phyloP scores from a whole-genome alignment of 37 sponge, comb jelly and placozoan genomes.

The Eunapius fragilis region DNA sequence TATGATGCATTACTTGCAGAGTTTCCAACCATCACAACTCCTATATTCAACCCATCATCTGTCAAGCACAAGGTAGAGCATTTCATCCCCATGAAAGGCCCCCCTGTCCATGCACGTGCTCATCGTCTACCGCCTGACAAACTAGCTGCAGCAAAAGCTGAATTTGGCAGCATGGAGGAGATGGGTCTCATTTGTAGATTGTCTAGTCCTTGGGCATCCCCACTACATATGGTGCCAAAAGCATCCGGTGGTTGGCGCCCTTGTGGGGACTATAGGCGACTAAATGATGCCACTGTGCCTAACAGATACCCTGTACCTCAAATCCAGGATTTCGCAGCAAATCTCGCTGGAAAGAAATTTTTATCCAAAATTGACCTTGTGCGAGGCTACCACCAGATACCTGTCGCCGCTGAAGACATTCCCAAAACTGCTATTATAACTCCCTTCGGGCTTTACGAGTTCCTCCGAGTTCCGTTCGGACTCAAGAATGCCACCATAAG shows the following conservation, averaged over 20 bases:
- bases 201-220: too few species aligned
- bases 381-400: slow-evolving; percentile 55
- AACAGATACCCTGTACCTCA: slow-evolving; percentile 39
- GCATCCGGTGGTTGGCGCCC: too few species aligned
- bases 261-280: too few species aligned
- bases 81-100: slow-evolving; percentile 45
- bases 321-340: slow-evolving; percentile 23
- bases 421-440: slow-evolving; percentile 40
- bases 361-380: slow-evolving; percentile 23
- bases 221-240: too few species aligned
- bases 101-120: slow-evolving; percentile 42
- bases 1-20: slow-evolving; percentile 32
- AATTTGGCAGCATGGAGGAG: too few species aligned
- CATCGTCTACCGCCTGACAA: slow-evolving; percentile 30
- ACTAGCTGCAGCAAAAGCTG: too few species aligned
- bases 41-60: slow-evolving; percentile 20
- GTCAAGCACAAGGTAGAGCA: slow-evolving; percentile 37
- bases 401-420: slow-evolving; percentile 25
- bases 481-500: slow-evolving; percentile 46
- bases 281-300: slow-evolving; percentile 27
- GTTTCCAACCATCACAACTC: slow-evolving; percentile 45
- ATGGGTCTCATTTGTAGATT: too few species aligned
- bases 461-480: slow-evolving; percentile 34
- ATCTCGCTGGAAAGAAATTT: not conserved
- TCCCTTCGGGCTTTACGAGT: slow-evolving; percentile 8